phyloP scores from a whole-genome alignment of 1,140 invertebrate species.

The Rhagoletis pomonella region DNA sequence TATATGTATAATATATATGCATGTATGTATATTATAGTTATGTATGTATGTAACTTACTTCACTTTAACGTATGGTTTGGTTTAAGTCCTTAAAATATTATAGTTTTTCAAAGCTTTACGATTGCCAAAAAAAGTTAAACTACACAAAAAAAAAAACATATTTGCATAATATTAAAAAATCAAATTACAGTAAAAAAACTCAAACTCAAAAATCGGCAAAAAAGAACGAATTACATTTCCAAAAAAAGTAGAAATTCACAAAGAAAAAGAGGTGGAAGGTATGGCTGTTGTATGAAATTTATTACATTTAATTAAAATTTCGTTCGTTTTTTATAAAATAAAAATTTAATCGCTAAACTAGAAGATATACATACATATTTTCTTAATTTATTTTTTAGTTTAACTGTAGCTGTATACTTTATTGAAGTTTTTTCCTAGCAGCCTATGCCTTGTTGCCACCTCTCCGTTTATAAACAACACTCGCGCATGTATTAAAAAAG shows the following conservation, averaged over 20 bases:
- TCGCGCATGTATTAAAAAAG: background rate
- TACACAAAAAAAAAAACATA: constrained; percentile 15
- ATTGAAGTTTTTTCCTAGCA: too few relatives aligned
- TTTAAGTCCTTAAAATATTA: constrained; percentile 37
- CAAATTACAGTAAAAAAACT: background rate
- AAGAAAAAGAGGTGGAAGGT: background rate
- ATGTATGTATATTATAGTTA: background rate
- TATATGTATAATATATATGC: constrained; percentile 21
- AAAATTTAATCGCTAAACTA: too few relatives aligned
- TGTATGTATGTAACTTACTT: background rate
- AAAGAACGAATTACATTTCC: too few relatives aligned
- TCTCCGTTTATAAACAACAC: background rate
- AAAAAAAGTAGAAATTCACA: background rate
- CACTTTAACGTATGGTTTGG: background rate
- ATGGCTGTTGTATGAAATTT: background rate
- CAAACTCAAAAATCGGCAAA: background rate
- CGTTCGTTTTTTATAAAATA: background rate
- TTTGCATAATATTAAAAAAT: constrained; percentile 23
- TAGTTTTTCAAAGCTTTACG: constrained; percentile 46
- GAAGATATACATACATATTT: too few relatives aligned
- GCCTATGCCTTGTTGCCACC: background rate
- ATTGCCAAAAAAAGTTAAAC: constrained; percentile 36
- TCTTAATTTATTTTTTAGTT: too few relatives aligned
- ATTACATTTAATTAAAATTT: background rate
- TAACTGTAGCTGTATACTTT: too few relatives aligned